These are phyloP conservation scores for Leucoraja erinaceus DNA, from an alignment of 2,113 vertebrate genomes.

Conservation along the genomic window DNA sequence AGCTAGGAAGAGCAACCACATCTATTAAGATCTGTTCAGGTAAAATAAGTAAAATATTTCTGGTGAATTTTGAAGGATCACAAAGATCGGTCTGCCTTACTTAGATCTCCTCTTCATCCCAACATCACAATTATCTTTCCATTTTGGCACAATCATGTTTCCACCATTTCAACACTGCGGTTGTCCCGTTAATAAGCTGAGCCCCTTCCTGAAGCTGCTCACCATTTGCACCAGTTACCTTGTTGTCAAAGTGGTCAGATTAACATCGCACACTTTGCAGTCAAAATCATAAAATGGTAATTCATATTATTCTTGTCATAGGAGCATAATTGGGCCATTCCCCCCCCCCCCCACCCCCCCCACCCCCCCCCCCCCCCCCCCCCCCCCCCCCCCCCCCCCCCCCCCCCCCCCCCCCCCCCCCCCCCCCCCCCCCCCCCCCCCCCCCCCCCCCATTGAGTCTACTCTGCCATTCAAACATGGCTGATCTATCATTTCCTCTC, in stretches of 20 bases:
- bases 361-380: too few species aligned
- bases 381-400: too few species aligned
- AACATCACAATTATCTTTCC: not conserved
- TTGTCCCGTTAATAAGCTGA: not conserved
- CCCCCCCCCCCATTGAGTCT: too few species aligned
- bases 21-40: not conserved
- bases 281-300: not conserved
- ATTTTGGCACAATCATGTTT: not conserved
- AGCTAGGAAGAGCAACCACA: not conserved
- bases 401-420: too few species aligned
- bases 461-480: too few species aligned
- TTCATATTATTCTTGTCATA: not conserved
- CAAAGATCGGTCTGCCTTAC: not conserved
- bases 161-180: not conserved
- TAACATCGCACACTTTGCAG: not conserved
- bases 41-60: not conserved
- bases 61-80: not conserved
- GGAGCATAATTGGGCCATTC: too few species aligned
- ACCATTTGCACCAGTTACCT: not conserved
- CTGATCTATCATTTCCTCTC: too few species aligned
- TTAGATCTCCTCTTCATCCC: not conserved
- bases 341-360: too few species aligned
- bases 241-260: not conserved
- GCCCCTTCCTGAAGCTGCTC: too few species aligned
- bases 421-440: too few species aligned